Evolutionary conservation across 2,888 invertebrate genomes (phyloP), one percentile per base, ranked within the genome.

Genomic region (Malthinus seriepunctatus): DNA sequence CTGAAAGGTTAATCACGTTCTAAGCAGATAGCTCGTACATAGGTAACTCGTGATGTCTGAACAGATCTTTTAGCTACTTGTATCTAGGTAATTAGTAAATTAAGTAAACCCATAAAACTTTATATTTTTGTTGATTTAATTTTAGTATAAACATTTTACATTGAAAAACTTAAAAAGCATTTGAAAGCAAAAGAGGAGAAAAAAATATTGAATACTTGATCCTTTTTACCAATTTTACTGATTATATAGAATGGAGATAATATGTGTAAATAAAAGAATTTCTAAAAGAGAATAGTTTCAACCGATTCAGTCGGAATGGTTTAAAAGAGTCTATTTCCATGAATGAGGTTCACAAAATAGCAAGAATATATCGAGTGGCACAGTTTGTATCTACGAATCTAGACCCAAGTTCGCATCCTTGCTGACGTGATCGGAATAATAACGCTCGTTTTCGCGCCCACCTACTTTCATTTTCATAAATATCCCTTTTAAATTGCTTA

Each of bases 391-490:
- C 67, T 66, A 58, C 51, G 66, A 64, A 68, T 67, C 65, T 65
- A 62, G 65, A 65, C 64, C 63, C 50, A 55, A 59, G 62, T 54
- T 67, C 66, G 68, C 64, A 66, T 69, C 67, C 67, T 58, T 70
- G 71, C 71, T 71, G 70, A 73, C 73, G 72, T 73, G 73, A 67
- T 55, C 56, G 61, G 73, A 71, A 73, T 73, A 70, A 70, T 68
- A 65, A 67, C 63, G 67, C 63, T 65, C 62, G 66, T 70, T 69
- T 68, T 70, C 63, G 64, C 66, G 65, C 67, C 70, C 71, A 73
- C 71, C 69, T 69, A 73, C 71, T 73, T 73, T 72, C 73, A 73
- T 73, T 73, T 73, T 73, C 73, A 74, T 74, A 74, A 73, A 73
- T 71, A 71, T 72, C 71, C 73, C 69, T 71, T 72, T 73, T 71